Evolutionary conservation across 2,888 invertebrate genomes (phyloP).

Genomic region (Lasioglossum malachurum): DNA sequence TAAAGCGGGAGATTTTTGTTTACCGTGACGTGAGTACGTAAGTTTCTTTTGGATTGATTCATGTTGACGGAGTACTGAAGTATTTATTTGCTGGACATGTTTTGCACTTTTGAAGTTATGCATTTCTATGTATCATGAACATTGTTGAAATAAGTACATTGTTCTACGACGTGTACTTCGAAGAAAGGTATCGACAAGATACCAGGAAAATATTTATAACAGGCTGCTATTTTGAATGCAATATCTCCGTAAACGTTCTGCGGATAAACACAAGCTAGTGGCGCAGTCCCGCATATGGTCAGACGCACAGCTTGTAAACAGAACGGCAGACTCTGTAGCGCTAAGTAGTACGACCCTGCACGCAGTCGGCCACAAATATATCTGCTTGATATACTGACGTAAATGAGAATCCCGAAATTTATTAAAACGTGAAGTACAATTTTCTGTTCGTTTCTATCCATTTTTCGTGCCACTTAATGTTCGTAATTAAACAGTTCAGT

Average conservation of each 20-base stretch:
- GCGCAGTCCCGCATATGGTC: conserved; percentile 3
- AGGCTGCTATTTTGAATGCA: not conserved
- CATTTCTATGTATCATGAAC: not conserved
- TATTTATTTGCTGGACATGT: not conserved
- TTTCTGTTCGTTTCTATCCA: not conserved
- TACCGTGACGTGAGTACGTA: not conserved
- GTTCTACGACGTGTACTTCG: not conserved
- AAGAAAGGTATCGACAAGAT: not conserved
- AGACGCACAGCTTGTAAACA: not conserved
- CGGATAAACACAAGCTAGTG: not conserved
- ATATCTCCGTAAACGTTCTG: not conserved
- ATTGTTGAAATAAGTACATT: not conserved
- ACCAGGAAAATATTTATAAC: not conserved
- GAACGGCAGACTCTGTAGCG: not conserved
- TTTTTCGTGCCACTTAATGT: not conserved
- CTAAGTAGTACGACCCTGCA: not conserved
- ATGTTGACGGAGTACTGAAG: not conserved
- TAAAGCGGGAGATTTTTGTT: not conserved
- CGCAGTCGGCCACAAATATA: not conserved
- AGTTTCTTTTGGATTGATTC: not conserved
- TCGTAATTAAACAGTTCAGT: no score
- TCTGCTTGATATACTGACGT: not conserved
- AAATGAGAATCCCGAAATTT: not conserved
- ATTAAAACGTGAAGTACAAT: not conserved
- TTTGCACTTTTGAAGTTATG: not conserved